Evolutionary conservation across 2,797 vertebrate species (phyloP), one percentile per base, ranked within the genome.

Genomic region (Erethizon dorsatum): DNA sequence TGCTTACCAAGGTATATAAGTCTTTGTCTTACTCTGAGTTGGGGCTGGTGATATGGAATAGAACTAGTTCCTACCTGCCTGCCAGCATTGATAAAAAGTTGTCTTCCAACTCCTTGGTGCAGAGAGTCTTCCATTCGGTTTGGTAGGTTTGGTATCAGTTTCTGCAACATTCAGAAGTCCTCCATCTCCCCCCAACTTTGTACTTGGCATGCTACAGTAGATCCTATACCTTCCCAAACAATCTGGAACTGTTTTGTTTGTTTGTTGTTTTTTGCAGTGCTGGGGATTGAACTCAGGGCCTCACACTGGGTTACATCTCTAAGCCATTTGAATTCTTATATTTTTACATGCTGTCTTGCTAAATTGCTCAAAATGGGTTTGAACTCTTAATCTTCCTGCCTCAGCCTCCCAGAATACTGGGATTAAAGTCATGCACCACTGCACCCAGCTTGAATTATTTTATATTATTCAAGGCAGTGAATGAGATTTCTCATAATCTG

Each of bases 401-500:
- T 71, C 18, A 71, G n/a, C n/a, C n/a, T 71, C 67, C n/a, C 37
- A 73, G 41, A 45, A 73, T 73, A 41, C 37, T 73, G 22, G 20
- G 41, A 73, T 73, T 45, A 73, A 2, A 45, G 41, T 73, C 41
- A 45, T 45, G 41, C 11, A 45, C 10, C 41, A 73, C 71, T 9
- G 22, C 2, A 7, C 37, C 37, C 41, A 73, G 41, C 71, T 73
- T 83, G 84, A 83, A 41, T 73, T 67, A 45, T 83, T 10, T 69
- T 69, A 33, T 47, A 54, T 52, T 45, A 20, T n/a, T 37, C 41
- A 96, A 33, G 28, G 50, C 59, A 69, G 61, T 92, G 33, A 91
- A 65, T 17, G 61, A 13, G 33, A 67, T 90, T 91, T 96, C 7
- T 3, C 96, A 24, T 83, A 79, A 83, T 47, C 78, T 84, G 7